Percentiles rank a stretch among this genome's conserved stretches.
phyloP scores from a whole-genome alignment of 2,113 vertebrate species.

The Ploceus nigricollis region DNA sequence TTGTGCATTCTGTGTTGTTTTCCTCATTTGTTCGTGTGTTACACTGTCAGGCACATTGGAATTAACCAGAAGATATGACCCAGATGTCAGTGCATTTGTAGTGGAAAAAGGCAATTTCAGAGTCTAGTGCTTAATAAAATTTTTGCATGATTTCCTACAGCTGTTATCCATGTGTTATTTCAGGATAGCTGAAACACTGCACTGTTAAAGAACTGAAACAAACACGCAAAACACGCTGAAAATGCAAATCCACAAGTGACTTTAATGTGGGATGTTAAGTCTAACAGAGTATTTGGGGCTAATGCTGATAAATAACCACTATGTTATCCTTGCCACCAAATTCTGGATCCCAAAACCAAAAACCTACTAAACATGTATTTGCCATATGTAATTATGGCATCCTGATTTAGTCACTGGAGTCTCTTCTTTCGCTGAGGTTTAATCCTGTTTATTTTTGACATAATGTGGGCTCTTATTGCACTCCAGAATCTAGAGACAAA shows the following conservation, averaged over 20 bases:
- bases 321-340: neutral
- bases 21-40: neutral
- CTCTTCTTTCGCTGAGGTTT: neutral
- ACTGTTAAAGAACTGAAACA: constrained; percentile 18
- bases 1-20: neutral
- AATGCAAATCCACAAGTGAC: constrained; percentile 16
- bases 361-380: neutral
- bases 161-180: constrained; percentile 62
- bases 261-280: constrained; percentile 8
- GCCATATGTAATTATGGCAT: neutral
- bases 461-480: neutral
- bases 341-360: neutral
- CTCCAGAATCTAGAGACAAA: neutral
- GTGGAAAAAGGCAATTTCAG: constrained; percentile 61
- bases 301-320: constrained; percentile 11
- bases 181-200: constrained; percentile 36
- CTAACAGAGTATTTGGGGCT: neutral
- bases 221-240: neutral
- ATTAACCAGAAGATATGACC: constrained; percentile 47
- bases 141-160: constrained; percentile 60
- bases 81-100: constrained; percentile 56
- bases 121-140: constrained; percentile 56
- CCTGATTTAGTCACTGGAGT: neutral
- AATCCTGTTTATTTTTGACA: neutral
- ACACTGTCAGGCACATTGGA: constrained; percentile 1